Evolutionary conservation across 2,888 invertebrate species (phyloP).

Genomic region (Vanessa cardui): DNA sequence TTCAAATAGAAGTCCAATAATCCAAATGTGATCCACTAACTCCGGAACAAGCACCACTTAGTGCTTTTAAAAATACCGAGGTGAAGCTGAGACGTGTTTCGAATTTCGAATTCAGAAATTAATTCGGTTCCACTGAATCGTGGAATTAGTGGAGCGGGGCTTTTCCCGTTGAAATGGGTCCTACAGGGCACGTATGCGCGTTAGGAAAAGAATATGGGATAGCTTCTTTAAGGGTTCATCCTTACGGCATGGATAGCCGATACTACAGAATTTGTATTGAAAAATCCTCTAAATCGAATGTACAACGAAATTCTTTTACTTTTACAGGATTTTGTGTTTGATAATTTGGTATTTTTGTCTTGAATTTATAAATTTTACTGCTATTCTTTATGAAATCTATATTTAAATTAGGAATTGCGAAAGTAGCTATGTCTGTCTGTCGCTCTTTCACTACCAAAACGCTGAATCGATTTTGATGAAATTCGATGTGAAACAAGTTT

Average conservation of each 20-base stretch:
- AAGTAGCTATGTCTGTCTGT: too few species aligned
- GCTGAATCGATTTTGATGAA: too few species aligned
- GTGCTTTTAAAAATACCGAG: constrained; percentile 37
- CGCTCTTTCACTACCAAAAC: too few species aligned
- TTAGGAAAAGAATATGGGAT: constrained; percentile 16
- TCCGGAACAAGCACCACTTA: constrained; percentile 36
- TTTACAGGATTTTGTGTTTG: too few species aligned
- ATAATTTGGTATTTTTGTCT: too few species aligned
- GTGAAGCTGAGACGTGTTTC: constrained; percentile 36
- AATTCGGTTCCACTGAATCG: constrained; percentile 37
- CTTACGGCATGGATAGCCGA: not conserved
- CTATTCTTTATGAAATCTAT: too few species aligned
- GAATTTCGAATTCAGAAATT: constrained; percentile 39
- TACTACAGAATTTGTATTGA: not conserved
- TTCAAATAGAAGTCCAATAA: constrained; percentile 9
- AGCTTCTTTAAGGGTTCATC: constrained; percentile 19
- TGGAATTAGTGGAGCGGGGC: constrained; percentile 35
- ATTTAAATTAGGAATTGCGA: too few species aligned
- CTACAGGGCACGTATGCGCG: constrained; percentile 23
- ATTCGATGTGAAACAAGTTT: too few species aligned
- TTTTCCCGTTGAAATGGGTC: constrained; percentile 30
- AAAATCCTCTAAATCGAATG: not conserved
- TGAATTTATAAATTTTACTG: too few species aligned
- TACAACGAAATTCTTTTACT: too few species aligned
- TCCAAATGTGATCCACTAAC: constrained; percentile 29